phyloP scores from a whole-genome alignment of 2,797 vertebrate species.

The Gallinago nigripennis region DNA sequence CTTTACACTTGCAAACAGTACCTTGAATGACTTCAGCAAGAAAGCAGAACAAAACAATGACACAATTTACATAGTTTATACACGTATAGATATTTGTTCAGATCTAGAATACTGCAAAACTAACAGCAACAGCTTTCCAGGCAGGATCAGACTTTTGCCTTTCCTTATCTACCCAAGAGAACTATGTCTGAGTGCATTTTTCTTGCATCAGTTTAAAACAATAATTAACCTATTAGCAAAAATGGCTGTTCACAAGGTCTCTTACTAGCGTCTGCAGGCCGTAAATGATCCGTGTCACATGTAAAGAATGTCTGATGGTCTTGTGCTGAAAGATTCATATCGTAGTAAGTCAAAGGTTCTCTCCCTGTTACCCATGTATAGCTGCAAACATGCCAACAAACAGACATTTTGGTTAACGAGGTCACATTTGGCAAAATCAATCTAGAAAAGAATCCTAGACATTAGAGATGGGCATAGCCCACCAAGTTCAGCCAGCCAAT shows the following conservation, averaged over 20 bases:
- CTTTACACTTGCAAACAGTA: not conserved
- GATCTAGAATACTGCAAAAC: not conserved
- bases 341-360: constrained; percentile 94
- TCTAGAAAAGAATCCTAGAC: not conserved
- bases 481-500: not conserved
- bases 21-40: not conserved
- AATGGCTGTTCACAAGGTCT: not conserved
- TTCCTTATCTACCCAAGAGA: not conserved
- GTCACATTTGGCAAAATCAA: not conserved
- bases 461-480: not conserved
- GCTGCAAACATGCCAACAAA: constrained; percentile 70
- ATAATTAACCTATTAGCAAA: not conserved
- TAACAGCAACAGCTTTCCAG: not conserved
- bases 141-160: not conserved
- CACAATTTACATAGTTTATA: not conserved
- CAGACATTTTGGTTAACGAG: constrained; percentile 8
- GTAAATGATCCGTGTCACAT: constrained; percentile 93
- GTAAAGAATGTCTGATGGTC: constrained; percentile 98
- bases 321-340: constrained; percentile 95
- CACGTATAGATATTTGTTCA: not conserved
- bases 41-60: not conserved
- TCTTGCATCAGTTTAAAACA: not conserved
- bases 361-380: constrained; percentile 96
- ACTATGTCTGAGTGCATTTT: not conserved
- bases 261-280: constrained; percentile 97